Evolutionary conservation across 2,888 invertebrate species (phyloP), one percentile per base, ranked within the genome.

Genomic region (Lutraria lutraria): DNA sequence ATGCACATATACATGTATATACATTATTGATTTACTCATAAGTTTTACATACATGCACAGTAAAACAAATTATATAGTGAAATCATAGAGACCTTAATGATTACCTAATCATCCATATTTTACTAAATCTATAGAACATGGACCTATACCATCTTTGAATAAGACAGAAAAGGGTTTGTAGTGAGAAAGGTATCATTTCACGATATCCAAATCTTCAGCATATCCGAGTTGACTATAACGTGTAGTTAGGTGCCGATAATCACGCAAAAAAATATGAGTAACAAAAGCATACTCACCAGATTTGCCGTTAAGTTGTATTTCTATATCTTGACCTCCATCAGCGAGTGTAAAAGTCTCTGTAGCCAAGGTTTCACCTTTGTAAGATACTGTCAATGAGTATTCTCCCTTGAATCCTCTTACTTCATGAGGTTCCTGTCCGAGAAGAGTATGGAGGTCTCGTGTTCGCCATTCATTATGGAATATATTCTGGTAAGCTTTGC

Each of bases 391-490:
- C 16, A 88, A n/a, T 21, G 31, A 53, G 60, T 88, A 88, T n/a
- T 84, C 68, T 21, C 88, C 88, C 56, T 85, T 85, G 56, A 88
- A 88, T 63, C 88, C 89, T 31, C 87, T 68, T 0, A 87, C 29
- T 0, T 34, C 34, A 31, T 84, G 72, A n/a, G 80, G 52, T n/a
- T 85, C 76, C 25, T 54, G 54, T 16, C 84, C 87, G 10, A 52
- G 63, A 0, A 89, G 56, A 29, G 84, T 72, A 15, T 81, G 54
- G 4, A 43, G 81, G 29, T 21, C 83, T 21, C 81, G 76, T 56
- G 89, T 89, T 29, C 81, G 68, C 89, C 89, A 89, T 68, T 81
- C 83, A 31, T 87, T 81, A 34, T 89, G 87, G n/a, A 76, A 83
- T 16, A 89, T 60, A 63, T 85, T 82, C 76, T 87, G 87, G 52